Evolutionary conservation across 2,113 vertebrate species (phyloP), one percentile per base, ranked within the genome.

Genomic region (Cottus gobio): DNA sequence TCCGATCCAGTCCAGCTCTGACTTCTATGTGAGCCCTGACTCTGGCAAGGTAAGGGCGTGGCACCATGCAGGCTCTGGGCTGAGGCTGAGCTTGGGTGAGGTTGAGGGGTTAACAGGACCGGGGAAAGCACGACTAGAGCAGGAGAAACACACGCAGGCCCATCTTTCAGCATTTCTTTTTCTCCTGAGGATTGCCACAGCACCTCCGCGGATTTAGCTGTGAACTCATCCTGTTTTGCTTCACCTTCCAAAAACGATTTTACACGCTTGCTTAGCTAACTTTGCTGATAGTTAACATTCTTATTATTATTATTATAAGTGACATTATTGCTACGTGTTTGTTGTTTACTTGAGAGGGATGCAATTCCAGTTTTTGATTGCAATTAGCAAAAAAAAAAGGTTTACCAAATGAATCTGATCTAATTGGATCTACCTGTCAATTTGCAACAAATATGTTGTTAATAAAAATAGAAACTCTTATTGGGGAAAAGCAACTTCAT

Each of bases 11-110:
- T 91, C 88, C 92, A 87, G 96, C 89, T 95, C 96, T 1, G 98
- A 98, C 89, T 96, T 98, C 92, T 98, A 98, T 94, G 94, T 96
- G 76, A 95, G 95, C 81, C 93, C 95, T 39, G 97, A 98, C 82
- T 96, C 94, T 94, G 97, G 97, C 95, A 98, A 98, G 97, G 97
- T 99, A 98, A 87, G 91, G 82, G 83, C 74, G 63, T 91, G 90
- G 91, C 90, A 79, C 22, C 12, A 12, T 60, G 93, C 86, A 91
- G 92, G 85, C 82, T 86, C 57, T 85, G 60, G 82, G 90, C 87
- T 83, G 39, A 88, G 75, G 82, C 60, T 80, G 69, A 84, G 70
- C 80, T 86, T 82, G 77, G 56, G 79, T 64, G 50, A 85, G 65
- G 56, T 83, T 50, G 77, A 50, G n/a, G 46, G 78, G 54, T 18